phyloP scores from a whole-genome alignment of 2,113 vertebrate genomes.

The Taxidea taxus region DNA sequence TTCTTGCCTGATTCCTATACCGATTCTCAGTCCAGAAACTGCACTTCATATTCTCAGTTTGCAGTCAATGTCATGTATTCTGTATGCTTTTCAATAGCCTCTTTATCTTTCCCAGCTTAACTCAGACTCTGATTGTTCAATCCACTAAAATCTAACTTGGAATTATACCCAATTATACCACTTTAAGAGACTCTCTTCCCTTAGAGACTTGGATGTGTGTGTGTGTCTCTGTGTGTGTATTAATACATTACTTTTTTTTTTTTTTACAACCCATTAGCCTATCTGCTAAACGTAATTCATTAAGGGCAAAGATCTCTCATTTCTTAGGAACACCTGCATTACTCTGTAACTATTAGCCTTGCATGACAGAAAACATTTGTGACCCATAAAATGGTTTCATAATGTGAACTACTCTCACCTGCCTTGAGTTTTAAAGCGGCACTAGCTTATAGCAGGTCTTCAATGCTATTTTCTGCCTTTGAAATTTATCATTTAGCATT shows the following conservation, averaged over 20 bases:
- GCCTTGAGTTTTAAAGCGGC: not conserved
- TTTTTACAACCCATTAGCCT: not conserved
- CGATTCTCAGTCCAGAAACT: not conserved
- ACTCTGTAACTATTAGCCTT: not conserved
- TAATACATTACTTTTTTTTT: not conserved
- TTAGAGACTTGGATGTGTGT: not conserved
- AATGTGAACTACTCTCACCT: not conserved
- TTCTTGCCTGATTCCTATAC: not conserved
- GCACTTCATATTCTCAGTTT: not conserved
- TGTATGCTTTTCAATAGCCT: not conserved
- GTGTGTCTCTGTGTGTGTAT: not conserved
- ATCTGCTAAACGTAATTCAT: conserved; percentile 1
- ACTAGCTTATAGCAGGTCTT: not conserved
- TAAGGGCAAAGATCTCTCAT: not conserved
- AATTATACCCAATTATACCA: not conserved
- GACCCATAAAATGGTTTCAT: conserved; percentile 12
- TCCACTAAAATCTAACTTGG: not conserved
- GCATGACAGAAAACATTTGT: not conserved
- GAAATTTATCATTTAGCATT: not conserved
- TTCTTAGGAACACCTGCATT: not conserved
- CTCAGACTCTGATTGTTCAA: not conserved
- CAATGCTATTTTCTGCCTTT: not conserved
- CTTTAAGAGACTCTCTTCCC: not conserved
- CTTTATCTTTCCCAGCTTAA: not conserved
- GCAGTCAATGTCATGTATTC: not conserved